These are phyloP conservation scores for Chloroceryle amazona DNA, from an alignment of 2,797 vertebrate species.

Conservation along the genomic window DNA sequence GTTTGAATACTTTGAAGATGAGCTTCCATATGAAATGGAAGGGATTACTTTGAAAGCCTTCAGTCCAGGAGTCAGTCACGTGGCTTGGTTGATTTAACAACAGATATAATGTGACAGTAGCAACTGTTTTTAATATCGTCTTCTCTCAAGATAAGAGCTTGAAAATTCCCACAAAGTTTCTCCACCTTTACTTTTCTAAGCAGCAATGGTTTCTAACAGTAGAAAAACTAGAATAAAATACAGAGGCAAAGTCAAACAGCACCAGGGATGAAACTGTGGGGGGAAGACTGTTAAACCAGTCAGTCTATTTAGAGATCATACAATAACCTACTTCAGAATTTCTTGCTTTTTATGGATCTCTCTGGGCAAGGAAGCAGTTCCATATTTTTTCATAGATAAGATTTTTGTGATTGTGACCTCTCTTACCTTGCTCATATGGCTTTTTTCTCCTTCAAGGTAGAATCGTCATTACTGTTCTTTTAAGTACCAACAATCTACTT, in stretches of 20 bases:
- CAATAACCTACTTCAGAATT: not conserved
- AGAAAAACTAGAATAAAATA: not conserved
- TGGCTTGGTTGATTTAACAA: not conserved
- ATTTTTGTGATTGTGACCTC: not conserved
- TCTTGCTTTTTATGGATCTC: not conserved
- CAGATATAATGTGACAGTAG: not conserved
- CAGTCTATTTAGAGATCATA: not conserved
- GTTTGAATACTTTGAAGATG: not conserved
- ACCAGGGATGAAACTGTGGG: not conserved
- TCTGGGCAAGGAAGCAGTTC: not conserved
- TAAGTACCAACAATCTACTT: not conserved
- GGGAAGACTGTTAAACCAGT: not conserved
- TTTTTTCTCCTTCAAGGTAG: slow-evolving; percentile 8
- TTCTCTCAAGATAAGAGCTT: not conserved
- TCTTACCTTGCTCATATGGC: not conserved
- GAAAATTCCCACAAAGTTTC: not conserved
- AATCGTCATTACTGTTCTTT: not conserved
- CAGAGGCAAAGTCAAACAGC: not conserved
- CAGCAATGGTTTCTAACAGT: not conserved
- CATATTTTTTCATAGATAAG: not conserved
- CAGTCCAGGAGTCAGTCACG: not conserved
- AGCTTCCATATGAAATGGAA: not conserved
- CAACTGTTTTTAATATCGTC: not conserved
- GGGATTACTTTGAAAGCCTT: not conserved
- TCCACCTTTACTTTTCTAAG: not conserved